Base-by-base conservation (phyloP, 2,797 vertebrate genomes). In the Liasis olivaceus region DNA sequence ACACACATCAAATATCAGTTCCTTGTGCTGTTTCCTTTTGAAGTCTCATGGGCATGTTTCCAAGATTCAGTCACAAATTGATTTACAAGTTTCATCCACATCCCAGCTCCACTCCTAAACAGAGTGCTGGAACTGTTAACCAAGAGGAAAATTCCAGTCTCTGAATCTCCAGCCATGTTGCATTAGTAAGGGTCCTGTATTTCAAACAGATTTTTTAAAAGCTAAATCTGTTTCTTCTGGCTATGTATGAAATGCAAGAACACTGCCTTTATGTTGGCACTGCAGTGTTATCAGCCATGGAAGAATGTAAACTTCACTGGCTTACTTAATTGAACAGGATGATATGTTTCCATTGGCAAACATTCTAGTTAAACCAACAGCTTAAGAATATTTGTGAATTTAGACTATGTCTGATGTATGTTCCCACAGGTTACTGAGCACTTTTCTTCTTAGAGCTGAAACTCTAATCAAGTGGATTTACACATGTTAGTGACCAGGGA, bases 1-100 rank as follows among this genome's bases (percentile, higher is more conserved):
- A 88, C 95, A 93, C 94, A 95, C 93, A 95, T 93, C 95, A 97
- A 96, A 97, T 96, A 96, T 95, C 90, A 95, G 93, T 93, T 97
- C 87, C 92, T 95, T 93, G 58, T 92, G 95, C 96, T 91, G 62
- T 91, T 96, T 95, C 89, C 89, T 90, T 95, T 97, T 97, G 97
- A 96, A 96, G 96, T 9, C 91, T 62, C 93, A 58, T n/a, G 97
- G 97, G 96, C 96, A 92, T 11, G 0, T 1, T 0, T 91, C 96
- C 97, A 95, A 90, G 0, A 90, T 95, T 85, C 60, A 89, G 95
- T 96, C 96, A 85, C 92, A 95, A 95, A 91, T 31, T 4, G 17
- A 95, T 95, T 94, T 87, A 91, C 89, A 94, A 88, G 94, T 89
- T 85, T 94, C 4, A 0, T 89, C 77, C 81, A 60, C 3, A 69